These are phyloP conservation scores for Salminus brasiliensis DNA, from an alignment of 2,113 vertebrate genomes.

Conservation along the genomic window DNA sequence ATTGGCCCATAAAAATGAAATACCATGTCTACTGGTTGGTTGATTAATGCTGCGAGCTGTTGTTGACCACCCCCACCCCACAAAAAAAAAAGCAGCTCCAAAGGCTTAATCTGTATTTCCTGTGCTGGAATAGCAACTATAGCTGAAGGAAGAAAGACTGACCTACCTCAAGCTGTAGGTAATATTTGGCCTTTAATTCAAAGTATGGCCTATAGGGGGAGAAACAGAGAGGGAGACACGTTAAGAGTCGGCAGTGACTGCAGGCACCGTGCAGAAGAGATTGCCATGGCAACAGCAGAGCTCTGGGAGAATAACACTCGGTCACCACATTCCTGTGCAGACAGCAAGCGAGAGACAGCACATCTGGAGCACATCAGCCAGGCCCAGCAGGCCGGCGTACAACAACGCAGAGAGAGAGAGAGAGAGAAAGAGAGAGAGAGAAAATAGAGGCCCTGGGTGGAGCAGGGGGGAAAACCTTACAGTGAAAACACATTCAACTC, in stretches of 20 bases:
- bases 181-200: slow-evolving; percentile 96
- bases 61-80: no score
- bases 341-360: slow-evolving; percentile 39
- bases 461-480: neutral
- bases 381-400: neutral
- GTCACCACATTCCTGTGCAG: slow-evolving; percentile 66
- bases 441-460: slow-evolving; percentile 26
- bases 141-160: slow-evolving; percentile 3
- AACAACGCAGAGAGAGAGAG: slow-evolving; percentile 29
- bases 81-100: no score
- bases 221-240: slow-evolving; percentile 50
- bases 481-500: neutral
- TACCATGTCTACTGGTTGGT: no score
- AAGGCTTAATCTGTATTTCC: no score
- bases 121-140: neutral
- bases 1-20: no score
- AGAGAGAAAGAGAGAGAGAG: slow-evolving; percentile 10
- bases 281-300: slow-evolving; percentile 54
- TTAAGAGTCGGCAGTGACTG: slow-evolving; percentile 8
- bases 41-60: no score
- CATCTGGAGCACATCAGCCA: slow-evolving; percentile 58
- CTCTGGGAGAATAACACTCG: slow-evolving; percentile 57
- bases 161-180: slow-evolving; percentile 92
- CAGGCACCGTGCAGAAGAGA: neutral
- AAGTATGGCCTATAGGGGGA: slow-evolving; percentile 89